These are phyloP conservation scores for Smutsia temminckii DNA, from an alignment of 2,797 vertebrate genomes.

Conservation along the genomic window DNA sequence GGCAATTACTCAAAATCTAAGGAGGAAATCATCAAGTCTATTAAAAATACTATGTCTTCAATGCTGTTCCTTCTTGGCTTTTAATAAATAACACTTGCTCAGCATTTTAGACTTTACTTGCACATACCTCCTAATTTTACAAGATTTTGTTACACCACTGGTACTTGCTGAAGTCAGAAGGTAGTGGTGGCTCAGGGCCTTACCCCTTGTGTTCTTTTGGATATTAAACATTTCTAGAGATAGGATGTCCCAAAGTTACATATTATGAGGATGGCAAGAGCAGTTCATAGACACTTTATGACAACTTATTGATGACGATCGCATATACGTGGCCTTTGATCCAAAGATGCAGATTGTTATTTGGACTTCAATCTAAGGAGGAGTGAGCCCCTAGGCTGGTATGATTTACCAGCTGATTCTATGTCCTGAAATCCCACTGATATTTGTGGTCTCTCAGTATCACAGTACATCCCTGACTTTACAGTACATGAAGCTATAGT, in stretches of 20 bases:
- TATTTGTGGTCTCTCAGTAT: slow-evolving; percentile 50
- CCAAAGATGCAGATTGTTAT: slow-evolving; percentile 46
- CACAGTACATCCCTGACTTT: slow-evolving; percentile 72
- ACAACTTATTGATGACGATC: not conserved
- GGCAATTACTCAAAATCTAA: not conserved
- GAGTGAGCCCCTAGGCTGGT: slow-evolving; percentile 5
- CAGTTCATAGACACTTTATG: not conserved
- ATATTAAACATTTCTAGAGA: not conserved
- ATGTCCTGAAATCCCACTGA: slow-evolving; percentile 63
- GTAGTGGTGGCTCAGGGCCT: not conserved
- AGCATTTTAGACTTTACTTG: not conserved
- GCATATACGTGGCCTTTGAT: slow-evolving; percentile 19
- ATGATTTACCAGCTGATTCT: slow-evolving; percentile 43
- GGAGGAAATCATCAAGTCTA: not conserved
- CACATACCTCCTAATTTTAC: not conserved
- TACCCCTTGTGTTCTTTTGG: not conserved
- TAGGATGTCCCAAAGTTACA: not conserved
- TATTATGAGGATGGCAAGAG: not conserved
- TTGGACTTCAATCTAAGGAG: slow-evolving; percentile 77
- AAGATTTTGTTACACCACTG: not conserved
- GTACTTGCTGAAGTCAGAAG: not conserved
- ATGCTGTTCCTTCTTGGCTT: not conserved
- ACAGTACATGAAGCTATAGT: slow-evolving; percentile 73
- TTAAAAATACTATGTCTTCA: not conserved
- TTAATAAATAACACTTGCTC: not conserved